Conservation (phyloP, 1,140 invertebrate genomes). For the Ceratina australensis region DNA sequence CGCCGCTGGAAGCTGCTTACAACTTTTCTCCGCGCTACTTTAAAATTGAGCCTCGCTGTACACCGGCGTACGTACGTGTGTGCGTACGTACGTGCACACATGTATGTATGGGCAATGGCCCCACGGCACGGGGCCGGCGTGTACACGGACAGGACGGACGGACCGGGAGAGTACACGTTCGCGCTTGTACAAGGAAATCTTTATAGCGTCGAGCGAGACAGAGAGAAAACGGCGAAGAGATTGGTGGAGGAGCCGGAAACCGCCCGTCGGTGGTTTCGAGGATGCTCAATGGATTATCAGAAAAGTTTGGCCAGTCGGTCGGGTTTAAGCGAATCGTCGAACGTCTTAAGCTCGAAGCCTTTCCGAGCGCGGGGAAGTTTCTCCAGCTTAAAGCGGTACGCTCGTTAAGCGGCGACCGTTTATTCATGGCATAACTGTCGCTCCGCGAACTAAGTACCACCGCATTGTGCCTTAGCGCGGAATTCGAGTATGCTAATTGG, state of each 20-base stretch:
- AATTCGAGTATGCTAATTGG: constrained; percentile 55
- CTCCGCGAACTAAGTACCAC: not conserved
- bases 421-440: constrained; percentile 13
- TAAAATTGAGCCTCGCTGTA: constrained; percentile 52
- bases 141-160: too few relatives aligned
- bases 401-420: constrained; percentile 48
- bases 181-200: not conserved
- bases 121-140: too few relatives aligned
- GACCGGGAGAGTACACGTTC: not conserved
- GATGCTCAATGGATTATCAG: constrained; percentile 52
- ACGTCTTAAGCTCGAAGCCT: constrained; percentile 38
- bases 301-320: constrained; percentile 50
- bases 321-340: constrained; percentile 49
- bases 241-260: not conserved
- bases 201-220: not conserved
- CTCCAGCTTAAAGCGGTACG: constrained; percentile 44
- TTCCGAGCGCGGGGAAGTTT: constrained; percentile 30
- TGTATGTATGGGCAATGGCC: too few relatives aligned
- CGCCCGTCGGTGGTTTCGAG: not conserved
- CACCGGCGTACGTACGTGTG: not conserved
- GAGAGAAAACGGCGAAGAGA: too few relatives aligned
- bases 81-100: not conserved
- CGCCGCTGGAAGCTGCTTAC: constrained; percentile 62
- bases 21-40: constrained; percentile 64
- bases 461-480: constrained; percentile 19